Evolutionary conservation across 1,140 invertebrate genomes (phyloP).

Genomic region (Leptoteleia sp.): DNA sequence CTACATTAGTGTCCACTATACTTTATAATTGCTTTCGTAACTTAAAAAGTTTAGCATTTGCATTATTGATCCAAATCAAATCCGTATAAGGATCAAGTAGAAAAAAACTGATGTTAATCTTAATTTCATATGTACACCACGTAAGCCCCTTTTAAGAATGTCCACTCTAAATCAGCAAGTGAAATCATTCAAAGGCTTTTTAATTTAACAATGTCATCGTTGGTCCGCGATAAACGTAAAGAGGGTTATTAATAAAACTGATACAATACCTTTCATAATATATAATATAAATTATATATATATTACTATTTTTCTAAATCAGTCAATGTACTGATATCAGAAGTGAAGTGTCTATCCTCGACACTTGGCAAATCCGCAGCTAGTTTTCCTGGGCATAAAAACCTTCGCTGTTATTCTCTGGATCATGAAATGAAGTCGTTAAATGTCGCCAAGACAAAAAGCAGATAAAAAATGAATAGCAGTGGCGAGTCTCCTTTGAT

Average conservation of each 20-base stretch:
- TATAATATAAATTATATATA: no score
- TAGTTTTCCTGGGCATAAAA: slow-evolving; percentile 12
- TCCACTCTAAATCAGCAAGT: neutral
- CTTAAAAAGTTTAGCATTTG: slow-evolving; percentile 14
- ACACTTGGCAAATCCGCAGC: no score
- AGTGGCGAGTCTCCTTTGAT: slow-evolving; percentile 32
- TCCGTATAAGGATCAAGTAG: slow-evolving; percentile 2
- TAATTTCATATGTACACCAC: slow-evolving; percentile 3
- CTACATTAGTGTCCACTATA: neutral
- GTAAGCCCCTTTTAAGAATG: slow-evolving; percentile 3
- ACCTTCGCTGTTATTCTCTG: neutral
- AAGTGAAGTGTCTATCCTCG: no score
- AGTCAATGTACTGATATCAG: no score
- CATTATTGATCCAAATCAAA: slow-evolving; percentile 26
- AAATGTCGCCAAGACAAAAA: slow-evolving; percentile 30
- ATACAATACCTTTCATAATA: no score
- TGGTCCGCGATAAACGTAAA: no score
- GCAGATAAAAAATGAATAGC: slow-evolving; percentile 41
- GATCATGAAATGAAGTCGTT: slow-evolving; percentile 40
- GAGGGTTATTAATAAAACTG: no score
- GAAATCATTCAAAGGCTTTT: neutral
- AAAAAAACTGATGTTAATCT: slow-evolving; percentile 16
- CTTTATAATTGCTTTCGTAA: slow-evolving; percentile 17
- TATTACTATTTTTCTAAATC: no score
- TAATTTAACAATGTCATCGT: slow-evolving; percentile 1